Evolutionary conservation across 2,797 vertebrate species (phyloP), one percentile per base, ranked within the genome.

Genomic region (Gambusia yucatana): DNA sequence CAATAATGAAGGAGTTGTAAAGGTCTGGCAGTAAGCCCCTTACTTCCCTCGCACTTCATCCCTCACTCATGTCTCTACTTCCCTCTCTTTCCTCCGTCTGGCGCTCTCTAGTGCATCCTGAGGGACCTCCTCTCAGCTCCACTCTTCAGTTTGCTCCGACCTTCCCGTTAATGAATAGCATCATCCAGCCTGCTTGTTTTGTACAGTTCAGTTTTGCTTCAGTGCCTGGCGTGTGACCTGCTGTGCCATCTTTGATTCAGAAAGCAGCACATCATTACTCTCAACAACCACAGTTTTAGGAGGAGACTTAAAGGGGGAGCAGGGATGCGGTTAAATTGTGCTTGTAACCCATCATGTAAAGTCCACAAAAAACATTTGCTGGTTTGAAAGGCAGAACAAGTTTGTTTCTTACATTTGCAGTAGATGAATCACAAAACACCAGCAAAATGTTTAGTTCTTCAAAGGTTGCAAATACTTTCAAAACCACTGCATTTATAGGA

Each of bases 1-100:
- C 81, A 89, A 82, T 93, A 93, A 93, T 94, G 86, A 88, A 91
- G 87, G 80, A 91, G 86, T 80, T 90, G 87, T 89, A 88, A 92
- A 92, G 84, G 88, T 89, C 89, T 94, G 87, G 87, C 86, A 88
- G 78, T 79, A 84, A 83, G 28, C 86, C 88, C 81, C 83, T 86
- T 71, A 77, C 87, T 82, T 81, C 44, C 73, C 78, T 63, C 67
- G 71, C 70, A 75, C 75, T 74, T 73, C 80, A 73, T 73, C 81
- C 63, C 72, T 76, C 63, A 63, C 65, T 44, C 25, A 46, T 46
- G 67, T 16, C 43, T 71, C 43, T 67, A 44, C 73, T 74, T 72
- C 72, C 48, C 73, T 44, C 46, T 50, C 25, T 2, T 78, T 80
- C 78, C 52, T 81, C 78, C 73, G 22, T 84, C 77, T 79, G 28